Conservation (phyloP, 2,888 invertebrate species). For the Tridacna gigas region DNA sequence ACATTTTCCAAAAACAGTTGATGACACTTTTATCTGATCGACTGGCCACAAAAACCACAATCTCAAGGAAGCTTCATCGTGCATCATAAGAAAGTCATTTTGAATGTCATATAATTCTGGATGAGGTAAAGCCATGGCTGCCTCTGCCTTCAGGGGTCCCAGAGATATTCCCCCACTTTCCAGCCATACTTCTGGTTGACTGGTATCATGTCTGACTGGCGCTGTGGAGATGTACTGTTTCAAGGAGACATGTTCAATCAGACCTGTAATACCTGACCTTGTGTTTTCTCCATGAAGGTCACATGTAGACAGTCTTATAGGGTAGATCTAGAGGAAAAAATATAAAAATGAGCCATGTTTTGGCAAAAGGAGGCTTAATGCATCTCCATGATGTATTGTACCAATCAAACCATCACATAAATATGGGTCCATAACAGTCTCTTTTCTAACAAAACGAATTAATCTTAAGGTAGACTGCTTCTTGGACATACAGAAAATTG, state of each 20-base stretch:
- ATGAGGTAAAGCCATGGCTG: conserved; percentile 89
- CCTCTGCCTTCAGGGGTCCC: conserved; percentile 95
- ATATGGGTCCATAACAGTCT: too few relatives aligned
- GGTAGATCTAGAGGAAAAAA: conserved; percentile 88
- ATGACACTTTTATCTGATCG: conserved; percentile 84
- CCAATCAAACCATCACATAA: too few relatives aligned
- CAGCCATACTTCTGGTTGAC: conserved; percentile 88
- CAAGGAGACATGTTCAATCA: conserved; percentile 91
- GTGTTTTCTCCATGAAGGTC: conserved; percentile 97
- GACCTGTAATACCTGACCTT: conserved; percentile 94
- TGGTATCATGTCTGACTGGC: conserved; percentile 71
- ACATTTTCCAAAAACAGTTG: conserved; percentile 88
- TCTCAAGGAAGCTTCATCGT: conserved; percentile 93
- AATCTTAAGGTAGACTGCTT: too few relatives aligned
- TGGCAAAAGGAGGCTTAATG: too few relatives aligned
- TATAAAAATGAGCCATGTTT: too few relatives aligned
- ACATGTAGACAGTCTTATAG: conserved; percentile 94
- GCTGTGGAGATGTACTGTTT: conserved; percentile 89
- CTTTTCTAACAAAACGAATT: too few relatives aligned
- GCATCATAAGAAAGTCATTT: conserved; percentile 85
- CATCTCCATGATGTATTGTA: too few relatives aligned
- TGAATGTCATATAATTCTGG: conserved; percentile 82
- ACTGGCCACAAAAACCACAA: conserved; percentile 97
- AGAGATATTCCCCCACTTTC: conserved; percentile 96
- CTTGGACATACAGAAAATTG: too few relatives aligned